Percentiles rank a stretch among this genome's conserved stretches.
Conservation (phyloP, 2,888 invertebrate genomes). For the Rhagium mordax region DNA sequence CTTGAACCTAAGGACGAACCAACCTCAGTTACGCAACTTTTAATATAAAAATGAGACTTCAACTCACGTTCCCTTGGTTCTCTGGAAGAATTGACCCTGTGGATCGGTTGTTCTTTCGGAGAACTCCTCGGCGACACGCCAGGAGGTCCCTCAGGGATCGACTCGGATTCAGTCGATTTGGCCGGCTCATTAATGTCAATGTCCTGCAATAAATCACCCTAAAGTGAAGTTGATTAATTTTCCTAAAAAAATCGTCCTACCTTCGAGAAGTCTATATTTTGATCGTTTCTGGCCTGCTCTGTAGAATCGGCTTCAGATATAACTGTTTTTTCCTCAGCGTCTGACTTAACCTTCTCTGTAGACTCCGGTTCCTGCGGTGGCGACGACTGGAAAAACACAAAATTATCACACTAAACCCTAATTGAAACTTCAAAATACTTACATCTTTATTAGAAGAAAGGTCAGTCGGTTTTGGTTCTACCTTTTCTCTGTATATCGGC, state of each 20-base stretch:
- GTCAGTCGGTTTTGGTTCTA: slow-evolving; percentile 46
- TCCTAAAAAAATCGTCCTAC: no score
- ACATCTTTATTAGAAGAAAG: slow-evolving; percentile 30
- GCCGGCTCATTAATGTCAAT: slow-evolving; percentile 10
- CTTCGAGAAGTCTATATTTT: slow-evolving; percentile 41
- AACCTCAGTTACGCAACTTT: background rate
- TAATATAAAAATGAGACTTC: background rate
- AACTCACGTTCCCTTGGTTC: slow-evolving; percentile 48
- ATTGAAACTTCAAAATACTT: slow-evolving; percentile 9
- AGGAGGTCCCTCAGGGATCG: slow-evolving; percentile 64
- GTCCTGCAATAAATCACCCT: slow-evolving; percentile 28
- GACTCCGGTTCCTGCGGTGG: slow-evolving; percentile 48
- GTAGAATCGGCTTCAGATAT: slow-evolving; percentile 70
- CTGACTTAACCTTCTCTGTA: slow-evolving; percentile 53
- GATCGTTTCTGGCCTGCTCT: slow-evolving; percentile 61
- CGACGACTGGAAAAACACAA: slow-evolving; percentile 41
- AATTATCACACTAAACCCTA: background rate
- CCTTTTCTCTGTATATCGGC: slow-evolving; percentile 57
- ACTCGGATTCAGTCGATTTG: slow-evolving; percentile 40
- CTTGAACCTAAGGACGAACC: slow-evolving; percentile 28
- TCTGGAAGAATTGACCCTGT: slow-evolving; percentile 46
- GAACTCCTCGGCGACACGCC: slow-evolving; percentile 65
- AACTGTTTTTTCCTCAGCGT: slow-evolving; percentile 64
- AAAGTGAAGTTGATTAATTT: no score
- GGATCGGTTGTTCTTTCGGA: slow-evolving; percentile 52